Evolutionary conservation across 1,140 invertebrate species (phyloP).

Genomic region (Luehdorfia chinensis): DNA sequence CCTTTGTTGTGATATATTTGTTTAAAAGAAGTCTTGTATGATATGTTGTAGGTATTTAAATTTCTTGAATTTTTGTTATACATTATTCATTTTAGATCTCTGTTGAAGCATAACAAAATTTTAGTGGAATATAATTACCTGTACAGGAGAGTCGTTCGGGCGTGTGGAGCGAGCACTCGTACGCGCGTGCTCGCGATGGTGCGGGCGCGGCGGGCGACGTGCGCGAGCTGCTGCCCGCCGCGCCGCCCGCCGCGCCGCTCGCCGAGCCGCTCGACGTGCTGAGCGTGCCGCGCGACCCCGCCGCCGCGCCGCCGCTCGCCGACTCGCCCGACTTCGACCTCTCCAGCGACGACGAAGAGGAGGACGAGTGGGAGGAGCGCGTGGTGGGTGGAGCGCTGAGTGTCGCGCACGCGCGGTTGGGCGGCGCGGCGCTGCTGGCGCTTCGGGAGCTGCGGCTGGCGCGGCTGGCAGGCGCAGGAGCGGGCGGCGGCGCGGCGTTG

Average conservation of each 20-base stretch:
- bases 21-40: too few relatives aligned
- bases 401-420: slow-evolving; percentile 20
- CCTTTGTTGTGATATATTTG: too few relatives aligned
- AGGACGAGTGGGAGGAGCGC: slow-evolving; percentile 26
- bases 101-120: too few relatives aligned
- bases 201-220: slow-evolving; percentile 20
- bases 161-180: slow-evolving; percentile 56
- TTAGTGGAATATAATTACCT: too few relatives aligned
- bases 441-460: slow-evolving; percentile 30
- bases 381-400: slow-evolving; percentile 24
- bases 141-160: slow-evolving; percentile 36
- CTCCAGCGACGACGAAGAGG: slow-evolving; percentile 19
- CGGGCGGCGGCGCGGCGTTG: slow-evolving; percentile 6
- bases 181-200: slow-evolving; percentile 34
- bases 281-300: slow-evolving; percentile 18
- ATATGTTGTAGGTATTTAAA: too few relatives aligned
- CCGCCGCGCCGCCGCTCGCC: slow-evolving; percentile 12
- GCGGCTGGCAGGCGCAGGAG: slow-evolving; percentile 21
- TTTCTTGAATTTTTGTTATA: too few relatives aligned
- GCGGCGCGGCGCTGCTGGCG: slow-evolving; percentile 14
- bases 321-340: slow-evolving; percentile 2
- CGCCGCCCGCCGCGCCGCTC: slow-evolving; percentile 20
- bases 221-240: slow-evolving; percentile 28
- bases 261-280: slow-evolving; percentile 18
- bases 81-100: too few relatives aligned